phyloP scores from a whole-genome alignment of 2,888 invertebrate genomes.

The Adelognathus sp. region DNA sequence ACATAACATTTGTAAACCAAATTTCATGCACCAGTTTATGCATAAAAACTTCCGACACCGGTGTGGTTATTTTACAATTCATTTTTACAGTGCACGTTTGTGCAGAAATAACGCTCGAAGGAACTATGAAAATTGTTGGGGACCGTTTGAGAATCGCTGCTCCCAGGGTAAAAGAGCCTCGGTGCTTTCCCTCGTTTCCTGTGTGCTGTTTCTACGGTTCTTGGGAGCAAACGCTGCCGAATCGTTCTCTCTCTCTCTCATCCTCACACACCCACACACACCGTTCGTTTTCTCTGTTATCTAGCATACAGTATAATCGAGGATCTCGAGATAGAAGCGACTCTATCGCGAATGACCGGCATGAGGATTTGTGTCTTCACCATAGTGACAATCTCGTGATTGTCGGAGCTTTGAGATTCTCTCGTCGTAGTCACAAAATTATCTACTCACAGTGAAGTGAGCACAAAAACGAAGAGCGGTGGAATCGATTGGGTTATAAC shows the following conservation, averaged over 20 bases:
- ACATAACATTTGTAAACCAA: no score
- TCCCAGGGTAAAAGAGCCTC: constrained; percentile 20
- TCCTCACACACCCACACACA: not conserved
- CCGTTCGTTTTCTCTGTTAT: not conserved
- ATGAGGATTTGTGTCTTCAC: not conserved
- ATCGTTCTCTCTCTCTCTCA: constrained; percentile 47
- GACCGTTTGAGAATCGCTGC: not conserved
- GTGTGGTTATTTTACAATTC: no score
- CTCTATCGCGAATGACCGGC: not conserved
- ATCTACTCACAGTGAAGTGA: not conserved
- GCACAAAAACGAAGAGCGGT: not conserved
- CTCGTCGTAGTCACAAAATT: not conserved
- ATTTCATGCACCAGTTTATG: no score
- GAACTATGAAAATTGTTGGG: not conserved
- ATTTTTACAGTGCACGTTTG: no score
- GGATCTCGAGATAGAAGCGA: not conserved
- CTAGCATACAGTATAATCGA: not conserved
- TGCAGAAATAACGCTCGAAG: no score
- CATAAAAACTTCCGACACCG: no score
- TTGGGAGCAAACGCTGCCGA: constrained; percentile 16
- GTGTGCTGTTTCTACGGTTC: constrained; percentile 27
- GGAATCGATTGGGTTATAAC: not conserved
- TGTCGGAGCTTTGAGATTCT: not conserved
- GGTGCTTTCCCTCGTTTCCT: constrained; percentile 59
- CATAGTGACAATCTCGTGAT: constrained; percentile 13